Evolutionary conservation across 2,888 invertebrate genomes (phyloP), one percentile per base, ranked within the genome.

Genomic region (Eilema depressum): DNA sequence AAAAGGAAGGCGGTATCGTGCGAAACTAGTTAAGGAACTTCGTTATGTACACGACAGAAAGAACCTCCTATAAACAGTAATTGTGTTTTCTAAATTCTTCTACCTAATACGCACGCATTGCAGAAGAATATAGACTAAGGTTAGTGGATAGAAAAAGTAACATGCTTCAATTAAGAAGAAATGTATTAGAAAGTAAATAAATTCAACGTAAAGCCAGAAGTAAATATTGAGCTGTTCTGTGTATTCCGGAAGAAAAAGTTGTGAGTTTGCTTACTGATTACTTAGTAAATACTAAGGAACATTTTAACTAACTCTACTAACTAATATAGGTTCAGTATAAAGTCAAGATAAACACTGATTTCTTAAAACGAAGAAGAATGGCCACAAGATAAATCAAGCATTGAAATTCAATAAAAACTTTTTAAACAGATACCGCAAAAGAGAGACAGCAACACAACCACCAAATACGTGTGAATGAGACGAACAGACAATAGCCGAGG

Each of bases 401-500:
- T 70, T 63, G 67, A 74, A 76, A 78, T 73, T 70, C 67, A 71
- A 81, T 72, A 23, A 66, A 73, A 66, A 62, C 66, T 30, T 65
- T 75, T 59, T 62, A 73, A 73, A 62, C 63, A 69, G 68, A 77
- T 64, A 69, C 63, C 8, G 26, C 33, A n/a, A 23, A 20, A 71
- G 26, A 8, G 66, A 64, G 74, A 76, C 26, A 60, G 65, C 25
- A 53, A 62, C 65, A 78, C 53, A 20, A 33, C 28, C 41, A 23
- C 41, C 20, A 53, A 56, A 25, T 47, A 41, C 64, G 74, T 63
- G 75, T n/a, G 72, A 83, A 69, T 70, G 77, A 70, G 79, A 77
- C 17, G 64, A 70, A 63, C 11, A 72, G 75, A 85, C 80, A 86
- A 86, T 83, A 77, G 79, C 69, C 77, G 68, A 72, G 82, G 81